phyloP scores from a whole-genome alignment of 2,113 vertebrate species.

The mouse (Mus musculus) region GRCm39 chr10:98551501-98552000 shows the following conservation, averaged over 20 bases:
- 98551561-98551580: conserved; percentile 55
- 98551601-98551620: conserved; percentile 62
- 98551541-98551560: conserved; percentile 51
- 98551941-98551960: not conserved
- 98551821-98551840: not conserved
- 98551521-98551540: conserved; percentile 51
- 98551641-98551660: conserved; percentile 68
- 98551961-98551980: not conserved
- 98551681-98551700: conserved; percentile 74
- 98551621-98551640: conserved; percentile 4
- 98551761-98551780: conserved; percentile 18
- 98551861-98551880: conserved; percentile 19
- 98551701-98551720: conserved; percentile 52
- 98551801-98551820: conserved; percentile 43
- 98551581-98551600: conserved; percentile 54
- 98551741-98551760: conserved; percentile 62
- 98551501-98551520: conserved; percentile 47
- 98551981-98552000: not conserved
- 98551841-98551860: not conserved
- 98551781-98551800: not conserved
- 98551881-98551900: conserved; percentile 15
- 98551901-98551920: not conserved
- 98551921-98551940: not conserved
- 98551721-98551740: conserved; percentile 69
- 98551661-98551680: conserved; percentile 42